Base-by-base conservation (phyloP, 2,113 vertebrate species). In the Phaethornis superciliosus region DNA sequence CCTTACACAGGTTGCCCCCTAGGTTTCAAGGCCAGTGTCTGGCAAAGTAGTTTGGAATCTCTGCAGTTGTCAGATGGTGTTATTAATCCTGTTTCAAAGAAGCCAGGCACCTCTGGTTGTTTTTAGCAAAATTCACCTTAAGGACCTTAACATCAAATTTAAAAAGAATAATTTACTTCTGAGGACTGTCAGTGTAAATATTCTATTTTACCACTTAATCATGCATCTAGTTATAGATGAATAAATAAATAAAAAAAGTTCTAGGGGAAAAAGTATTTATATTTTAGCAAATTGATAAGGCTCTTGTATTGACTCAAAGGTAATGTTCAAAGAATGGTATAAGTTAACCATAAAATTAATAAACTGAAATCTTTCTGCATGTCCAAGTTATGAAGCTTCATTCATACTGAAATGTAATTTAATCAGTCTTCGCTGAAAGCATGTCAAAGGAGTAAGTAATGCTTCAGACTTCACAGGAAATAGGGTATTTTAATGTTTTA, bases 391-490 rank as follows among this genome's bases (percentile, higher is more conserved):
- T 30, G 55, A 71, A 79, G 56, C 56, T 30, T 94, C 54, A 81
- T 94, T 94, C 91, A 78, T 83, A 52, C 33, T 74, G 54, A 78
- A 78, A 33, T 63, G 46, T 44, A 44, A 40, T 77, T 55, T 42
- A 94, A 91, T 95, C 94, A 89, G 67, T 64, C 96, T 85, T 86
- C 46, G 59, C 68, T 96, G 84, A 97, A 84, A 92, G 64, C 26
- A 8, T 42, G 59, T 83, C 82, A 76, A 13, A 47, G 55, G 72
- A 65, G 59, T 58, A 68, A 23, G 23, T 80, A 88, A 28, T 5
- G 14, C 78, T 88, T 86, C 13, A 71, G 40, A 33, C 32, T 90
- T 91, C 64, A 33, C 21, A 62, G 89, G 70, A 70, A 91, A 84
- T 35, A 54, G 42, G 55, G 40, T 65, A 46, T 97, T 95, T 88